Percentiles rank a stretch among this genome's conserved stretches.
Evolutionary conservation across 1,140 invertebrate genomes (phyloP).

Genomic region (Bombus confusus): DNA sequence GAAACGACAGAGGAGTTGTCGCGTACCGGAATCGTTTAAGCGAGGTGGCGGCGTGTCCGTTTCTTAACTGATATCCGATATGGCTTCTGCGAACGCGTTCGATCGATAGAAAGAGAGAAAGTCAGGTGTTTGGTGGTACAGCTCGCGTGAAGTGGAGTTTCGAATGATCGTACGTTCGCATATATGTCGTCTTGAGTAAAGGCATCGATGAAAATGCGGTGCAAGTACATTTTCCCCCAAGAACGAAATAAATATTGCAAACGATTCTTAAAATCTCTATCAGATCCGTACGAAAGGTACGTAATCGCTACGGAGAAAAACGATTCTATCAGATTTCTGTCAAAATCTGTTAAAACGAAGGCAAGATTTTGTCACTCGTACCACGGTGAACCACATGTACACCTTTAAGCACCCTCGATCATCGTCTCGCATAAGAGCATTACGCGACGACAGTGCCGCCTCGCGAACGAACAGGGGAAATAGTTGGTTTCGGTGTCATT

Average conservation of each 20-base stretch:
- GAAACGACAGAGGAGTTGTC: constrained; percentile 18
- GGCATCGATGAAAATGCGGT: neutral
- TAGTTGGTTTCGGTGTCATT: neutral
- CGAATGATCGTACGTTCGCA: no score
- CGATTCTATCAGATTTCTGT: no score
- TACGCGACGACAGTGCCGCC: neutral
- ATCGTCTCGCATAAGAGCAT: neutral
- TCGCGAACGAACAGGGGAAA: neutral
- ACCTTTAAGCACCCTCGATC: no score
- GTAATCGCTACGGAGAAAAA: no score
- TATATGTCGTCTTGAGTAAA: no score
- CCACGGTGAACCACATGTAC: no score
- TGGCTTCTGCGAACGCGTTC: constrained; percentile 36
- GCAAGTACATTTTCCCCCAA: no score
- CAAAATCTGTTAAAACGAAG: no score
- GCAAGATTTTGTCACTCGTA: no score
- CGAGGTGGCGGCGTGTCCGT: constrained; percentile 33
- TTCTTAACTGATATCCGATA: constrained; percentile 54
- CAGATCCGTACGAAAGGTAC: no score
- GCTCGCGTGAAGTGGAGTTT: neutral
- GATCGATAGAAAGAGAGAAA: constrained; percentile 12
- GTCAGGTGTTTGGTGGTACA: constrained; percentile 12
- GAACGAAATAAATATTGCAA: no score
- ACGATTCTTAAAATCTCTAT: no score
- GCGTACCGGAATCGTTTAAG: constrained; percentile 31